phyloP scores from a whole-genome alignment of 2,888 invertebrate species.

The Dolichopus griseipennis region DNA sequence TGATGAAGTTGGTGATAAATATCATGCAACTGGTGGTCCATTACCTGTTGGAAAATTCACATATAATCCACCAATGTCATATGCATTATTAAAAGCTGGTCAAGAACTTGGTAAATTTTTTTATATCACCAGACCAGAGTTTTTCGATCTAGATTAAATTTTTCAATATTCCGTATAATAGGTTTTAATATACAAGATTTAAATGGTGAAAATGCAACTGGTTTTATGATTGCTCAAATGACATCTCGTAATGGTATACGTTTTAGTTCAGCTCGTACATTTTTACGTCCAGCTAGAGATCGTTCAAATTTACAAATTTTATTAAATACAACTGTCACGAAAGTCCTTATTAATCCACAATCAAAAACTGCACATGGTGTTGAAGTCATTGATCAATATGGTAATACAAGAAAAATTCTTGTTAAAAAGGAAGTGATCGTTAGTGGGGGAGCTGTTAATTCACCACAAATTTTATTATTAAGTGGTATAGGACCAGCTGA shows the following conservation, averaged over 20 bases:
- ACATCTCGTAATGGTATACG: conserved; percentile 79
- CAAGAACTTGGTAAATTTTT: conserved; percentile 57
- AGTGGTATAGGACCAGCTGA: conserved; percentile 79
- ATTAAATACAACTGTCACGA: conserved; percentile 71
- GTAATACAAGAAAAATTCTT: conserved; percentile 51
- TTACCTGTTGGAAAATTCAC: conserved; percentile 73
- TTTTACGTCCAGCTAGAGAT: conserved; percentile 65
- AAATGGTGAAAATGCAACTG: conserved; percentile 71
- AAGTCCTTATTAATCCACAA: conserved; percentile 64
- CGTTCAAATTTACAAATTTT: conserved; percentile 74
- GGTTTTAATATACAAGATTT: conserved; percentile 68
- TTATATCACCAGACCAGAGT: no score
- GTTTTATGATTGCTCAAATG: conserved; percentile 82
- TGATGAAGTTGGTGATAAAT: conserved; percentile 64
- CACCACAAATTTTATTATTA: conserved; percentile 83
- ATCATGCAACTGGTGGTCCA: conserved; percentile 68
- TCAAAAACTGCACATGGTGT: conserved; percentile 70
- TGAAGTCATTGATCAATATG: conserved; percentile 48
- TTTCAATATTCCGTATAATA: conserved; percentile 29
- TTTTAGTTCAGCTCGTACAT: conserved; percentile 71
- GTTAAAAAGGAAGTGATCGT: conserved; percentile 74
- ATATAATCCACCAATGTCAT: conserved; percentile 73
- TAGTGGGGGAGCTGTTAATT: conserved; percentile 79
- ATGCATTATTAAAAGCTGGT: conserved; percentile 67
- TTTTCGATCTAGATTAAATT: background rate